Conservation (phyloP, 2,888 invertebrate genomes). For the Eupithecia subfuscata region DNA sequence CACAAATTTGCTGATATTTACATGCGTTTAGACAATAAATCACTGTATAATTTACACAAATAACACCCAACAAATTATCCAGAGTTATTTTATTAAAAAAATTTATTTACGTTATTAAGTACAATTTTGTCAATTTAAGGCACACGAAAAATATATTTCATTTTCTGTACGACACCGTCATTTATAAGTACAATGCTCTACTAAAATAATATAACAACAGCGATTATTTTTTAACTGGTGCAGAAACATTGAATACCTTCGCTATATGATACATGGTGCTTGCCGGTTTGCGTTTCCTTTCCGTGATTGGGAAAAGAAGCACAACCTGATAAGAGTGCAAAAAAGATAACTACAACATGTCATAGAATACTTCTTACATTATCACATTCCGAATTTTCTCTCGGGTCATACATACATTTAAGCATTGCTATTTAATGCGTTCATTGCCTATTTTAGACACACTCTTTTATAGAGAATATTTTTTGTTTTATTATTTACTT, state of each 20-base stretch:
- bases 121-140: conserved; percentile 61
- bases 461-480: neutral
- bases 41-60: conserved; percentile 76
- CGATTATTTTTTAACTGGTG: conserved; percentile 39
- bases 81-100: too few species aligned
- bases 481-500: conserved; percentile 46
- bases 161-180: conserved; percentile 55
- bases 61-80: conserved; percentile 74
- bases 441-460: neutral
- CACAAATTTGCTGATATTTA: conserved; percentile 78
- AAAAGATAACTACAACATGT: conserved; percentile 11
- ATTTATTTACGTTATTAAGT: too few species aligned
- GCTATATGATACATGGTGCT: conserved; percentile 37
- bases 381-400: conserved; percentile 32
- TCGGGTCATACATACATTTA: conserved; percentile 15
- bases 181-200: conserved; percentile 50
- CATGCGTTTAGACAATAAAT: conserved; percentile 72
- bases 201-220: conserved; percentile 49
- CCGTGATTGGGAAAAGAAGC: neutral
- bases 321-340: conserved; percentile 20
- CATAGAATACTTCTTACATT: conserved; percentile 21
- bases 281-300: neutral
- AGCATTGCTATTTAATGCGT: neutral
- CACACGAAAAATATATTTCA: conserved; percentile 60
- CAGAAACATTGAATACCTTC: conserved; percentile 18